These are phyloP conservation scores for Sceloporus undulatus DNA, from an alignment of 2,113 vertebrate species.

Conservation along the genomic window DNA sequence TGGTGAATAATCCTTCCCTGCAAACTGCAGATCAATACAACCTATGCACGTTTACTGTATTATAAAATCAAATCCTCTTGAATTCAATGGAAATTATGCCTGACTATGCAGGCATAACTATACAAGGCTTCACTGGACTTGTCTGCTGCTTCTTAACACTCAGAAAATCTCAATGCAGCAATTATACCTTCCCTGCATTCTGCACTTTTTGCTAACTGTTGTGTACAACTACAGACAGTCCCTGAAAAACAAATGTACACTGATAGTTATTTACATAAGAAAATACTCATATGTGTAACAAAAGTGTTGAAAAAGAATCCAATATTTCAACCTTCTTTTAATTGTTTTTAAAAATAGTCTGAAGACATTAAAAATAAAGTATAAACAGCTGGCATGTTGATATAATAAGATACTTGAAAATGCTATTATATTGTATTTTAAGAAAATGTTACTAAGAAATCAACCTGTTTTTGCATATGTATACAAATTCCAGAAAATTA, in stretches of 20 bases:
- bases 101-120: no score
- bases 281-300: not conserved
- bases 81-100: not conserved
- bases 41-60: not conserved
- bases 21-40: not conserved
- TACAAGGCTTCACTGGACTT: not conserved
- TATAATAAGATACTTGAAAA: no score
- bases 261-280: not conserved
- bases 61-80: not conserved
- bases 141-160: not conserved
- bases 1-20: not conserved
- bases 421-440: not conserved
- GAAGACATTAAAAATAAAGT: not conserved
- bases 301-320: not conserved
- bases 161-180: not conserved
- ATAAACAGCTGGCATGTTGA: not conserved
- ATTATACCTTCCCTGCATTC: not conserved
- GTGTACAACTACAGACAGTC: not conserved
- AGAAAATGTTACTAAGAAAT: not conserved
- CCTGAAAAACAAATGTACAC: not conserved
- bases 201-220: not conserved
- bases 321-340: not conserved
- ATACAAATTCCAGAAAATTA: constrained; percentile 6
- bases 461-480: not conserved
- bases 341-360: not conserved